Conservation (phyloP, 2,797 vertebrate species). For the Microchirus variegatus region DNA sequence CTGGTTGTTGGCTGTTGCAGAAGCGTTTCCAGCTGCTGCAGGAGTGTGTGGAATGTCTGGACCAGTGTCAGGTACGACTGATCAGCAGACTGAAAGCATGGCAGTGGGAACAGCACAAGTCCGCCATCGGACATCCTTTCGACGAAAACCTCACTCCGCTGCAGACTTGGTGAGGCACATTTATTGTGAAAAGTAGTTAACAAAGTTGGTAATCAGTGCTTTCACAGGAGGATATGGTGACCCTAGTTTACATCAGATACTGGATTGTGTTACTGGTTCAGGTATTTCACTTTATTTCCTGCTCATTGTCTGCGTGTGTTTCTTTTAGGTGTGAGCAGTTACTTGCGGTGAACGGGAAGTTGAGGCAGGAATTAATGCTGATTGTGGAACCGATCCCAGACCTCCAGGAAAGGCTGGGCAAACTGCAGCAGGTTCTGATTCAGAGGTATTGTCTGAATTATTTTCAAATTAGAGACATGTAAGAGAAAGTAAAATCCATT, state of each 20-base stretch:
- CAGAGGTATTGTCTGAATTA: slow-evolving; percentile 80
- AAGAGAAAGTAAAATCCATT: not conserved
- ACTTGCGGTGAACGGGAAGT: slow-evolving; percentile 85
- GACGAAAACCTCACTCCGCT: slow-evolving; percentile 85
- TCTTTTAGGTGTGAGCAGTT: slow-evolving; percentile 82
- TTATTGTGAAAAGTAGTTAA: no score
- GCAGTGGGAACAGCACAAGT: slow-evolving; percentile 91
- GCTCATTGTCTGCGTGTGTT: not conserved
- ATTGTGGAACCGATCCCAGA: slow-evolving; percentile 75
- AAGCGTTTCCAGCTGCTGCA: slow-evolving; percentile 80
- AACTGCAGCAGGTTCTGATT: slow-evolving; percentile 83
- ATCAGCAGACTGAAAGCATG: slow-evolving; percentile 87
- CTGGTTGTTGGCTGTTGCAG: slow-evolving; percentile 62
- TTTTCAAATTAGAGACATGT: not conserved
- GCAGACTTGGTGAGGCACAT: slow-evolving; percentile 85
- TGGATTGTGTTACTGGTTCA: not conserved
- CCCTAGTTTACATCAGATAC: no score
- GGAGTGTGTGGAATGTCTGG: slow-evolving; percentile 82
- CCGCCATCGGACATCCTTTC: slow-evolving; percentile 86
- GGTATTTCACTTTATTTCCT: not conserved
- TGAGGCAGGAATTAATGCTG: slow-evolving; percentile 88
- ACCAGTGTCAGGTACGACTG: slow-evolving; percentile 81
- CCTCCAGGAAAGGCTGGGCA: slow-evolving; percentile 78
- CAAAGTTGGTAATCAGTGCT: no score
- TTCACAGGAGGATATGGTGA: no score